phyloP scores from a whole-genome alignment of 1,140 invertebrate genomes.

The Lanistes nyassanus region DNA sequence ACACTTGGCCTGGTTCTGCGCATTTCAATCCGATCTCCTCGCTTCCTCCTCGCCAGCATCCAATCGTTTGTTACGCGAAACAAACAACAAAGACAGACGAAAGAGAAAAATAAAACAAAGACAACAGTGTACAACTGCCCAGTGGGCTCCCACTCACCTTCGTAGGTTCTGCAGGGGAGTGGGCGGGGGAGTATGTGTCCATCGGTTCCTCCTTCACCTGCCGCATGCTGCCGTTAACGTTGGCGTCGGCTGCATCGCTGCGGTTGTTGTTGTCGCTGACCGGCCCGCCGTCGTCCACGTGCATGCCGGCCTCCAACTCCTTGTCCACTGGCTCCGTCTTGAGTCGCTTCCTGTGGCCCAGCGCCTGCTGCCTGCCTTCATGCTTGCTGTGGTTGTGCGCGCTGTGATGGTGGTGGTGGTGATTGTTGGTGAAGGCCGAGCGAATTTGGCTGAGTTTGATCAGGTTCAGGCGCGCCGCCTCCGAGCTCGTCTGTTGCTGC shows the following conservation, averaged over 20 bases:
- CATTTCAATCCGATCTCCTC: too few species aligned
- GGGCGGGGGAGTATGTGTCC: conserved; percentile 12
- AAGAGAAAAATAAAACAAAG: too few species aligned
- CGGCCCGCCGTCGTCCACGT: neutral
- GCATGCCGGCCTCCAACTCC: neutral
- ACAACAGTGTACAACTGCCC: too few species aligned
- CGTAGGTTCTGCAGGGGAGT: neutral
- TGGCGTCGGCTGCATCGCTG: neutral
- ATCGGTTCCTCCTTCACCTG: conserved; percentile 18
- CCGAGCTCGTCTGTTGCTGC: conserved; percentile 12
- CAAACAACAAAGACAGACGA: too few species aligned
- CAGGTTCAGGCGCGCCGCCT: conserved; percentile 26
- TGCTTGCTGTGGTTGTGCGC: conserved; percentile 10
- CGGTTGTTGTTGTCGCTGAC: neutral
- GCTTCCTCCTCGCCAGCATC: too few species aligned
- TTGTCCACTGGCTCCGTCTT: conserved; percentile 16
- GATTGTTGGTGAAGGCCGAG: conserved; percentile 28
- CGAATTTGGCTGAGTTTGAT: conserved; percentile 36
- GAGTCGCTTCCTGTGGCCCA: conserved; percentile 7
- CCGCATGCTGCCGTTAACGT: neutral
- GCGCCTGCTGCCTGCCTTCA: neutral
- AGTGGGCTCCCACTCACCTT: conserved; percentile 11
- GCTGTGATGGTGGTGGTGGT: neutral
- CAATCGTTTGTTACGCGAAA: too few species aligned
- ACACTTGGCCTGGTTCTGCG: too few species aligned